A percentile compares a stretch with the other conserved stretches of the same genome.
phyloP scores from a whole-genome alignment of 53 echinoderm and acorn worm genomes.

The Henricia sp. region DNA sequence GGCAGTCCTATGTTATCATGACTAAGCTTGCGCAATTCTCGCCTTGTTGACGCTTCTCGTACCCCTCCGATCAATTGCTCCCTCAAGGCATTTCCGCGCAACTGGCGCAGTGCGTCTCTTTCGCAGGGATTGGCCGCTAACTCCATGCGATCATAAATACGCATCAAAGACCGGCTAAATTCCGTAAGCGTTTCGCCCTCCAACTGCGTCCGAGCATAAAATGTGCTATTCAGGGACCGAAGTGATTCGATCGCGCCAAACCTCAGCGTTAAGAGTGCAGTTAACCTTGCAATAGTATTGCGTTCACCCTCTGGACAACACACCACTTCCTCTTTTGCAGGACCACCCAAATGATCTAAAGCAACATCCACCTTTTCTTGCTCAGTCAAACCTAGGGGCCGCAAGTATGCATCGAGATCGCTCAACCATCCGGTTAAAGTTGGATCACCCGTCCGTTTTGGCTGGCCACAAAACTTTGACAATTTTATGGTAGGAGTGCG shows the following conservation, averaged over 20 bases:
- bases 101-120: constrained; percentile 11
- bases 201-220: constrained; percentile 38
- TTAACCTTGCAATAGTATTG: background rate
- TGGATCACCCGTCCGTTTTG: constrained; percentile 24
- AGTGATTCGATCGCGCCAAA: constrained; percentile 39
- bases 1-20: constrained; percentile 6
- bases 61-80: constrained; percentile 41
- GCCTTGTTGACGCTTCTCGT: constrained; percentile 16
- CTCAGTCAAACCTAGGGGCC: background rate
- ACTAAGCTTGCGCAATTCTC: constrained; percentile 24
- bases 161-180: constrained; percentile 34
- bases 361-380: constrained; percentile 12
- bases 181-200: constrained; percentile 50
- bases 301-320: constrained; percentile 33
- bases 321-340: constrained; percentile 48
- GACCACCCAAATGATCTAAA: constrained; percentile 49
- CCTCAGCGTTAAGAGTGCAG: constrained; percentile 11
- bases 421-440: constrained; percentile 41
- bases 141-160: constrained; percentile 29
- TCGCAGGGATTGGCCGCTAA: constrained; percentile 13
- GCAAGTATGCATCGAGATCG: constrained; percentile 39
- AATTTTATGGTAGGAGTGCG: constrained; percentile 24
- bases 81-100: constrained; percentile 4
- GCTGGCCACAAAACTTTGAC: constrained; percentile 21
- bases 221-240: constrained; percentile 8